Evolutionary conservation across 2,797 vertebrate genomes (phyloP).

Genomic region (Pseudomugil gertrudae): DNA sequence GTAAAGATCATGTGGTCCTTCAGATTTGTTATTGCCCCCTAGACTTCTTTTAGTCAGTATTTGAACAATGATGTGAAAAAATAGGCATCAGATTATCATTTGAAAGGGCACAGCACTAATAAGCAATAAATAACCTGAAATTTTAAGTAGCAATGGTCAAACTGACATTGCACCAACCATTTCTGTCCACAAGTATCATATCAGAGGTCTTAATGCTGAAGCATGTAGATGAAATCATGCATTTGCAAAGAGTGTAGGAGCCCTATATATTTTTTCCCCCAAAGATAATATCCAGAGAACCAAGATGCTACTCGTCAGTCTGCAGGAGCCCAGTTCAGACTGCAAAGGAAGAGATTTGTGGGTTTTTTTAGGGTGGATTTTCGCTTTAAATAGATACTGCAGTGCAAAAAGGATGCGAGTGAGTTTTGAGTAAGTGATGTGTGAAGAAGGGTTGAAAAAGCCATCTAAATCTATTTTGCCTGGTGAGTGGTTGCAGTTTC

Average conservation of each 20-base stretch:
- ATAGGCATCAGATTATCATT: not conserved
- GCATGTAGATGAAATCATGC: not conserved
- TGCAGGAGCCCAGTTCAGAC: conserved; percentile 34
- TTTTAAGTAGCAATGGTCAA: not conserved
- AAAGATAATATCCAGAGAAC: conserved; percentile 54
- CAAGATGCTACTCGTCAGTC: conserved; percentile 51
- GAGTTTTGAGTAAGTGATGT: conserved; percentile 36
- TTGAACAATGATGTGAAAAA: not conserved
- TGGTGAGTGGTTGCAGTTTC: conserved; percentile 84
- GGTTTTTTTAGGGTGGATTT: conserved; percentile 48
- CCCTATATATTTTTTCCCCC: conserved; percentile 26
- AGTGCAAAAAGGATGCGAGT: conserved; percentile 49
- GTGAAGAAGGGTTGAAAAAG: conserved; percentile 81
- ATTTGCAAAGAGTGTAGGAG: conserved; percentile 45
- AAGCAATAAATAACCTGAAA: not conserved
- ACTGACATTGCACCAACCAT: not conserved
- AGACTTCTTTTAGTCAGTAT: not conserved
- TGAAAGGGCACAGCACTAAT: not conserved
- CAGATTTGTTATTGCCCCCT: too few relatives aligned
- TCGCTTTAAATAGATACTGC: conserved; percentile 58
- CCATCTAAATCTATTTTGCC: conserved; percentile 89
- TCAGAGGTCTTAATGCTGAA: not conserved
- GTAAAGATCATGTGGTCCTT: not conserved
- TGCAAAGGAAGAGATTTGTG: conserved; percentile 11
- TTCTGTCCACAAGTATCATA: not conserved